phyloP scores from a whole-genome alignment of 2,797 vertebrate species.

The Scarus forsteni region DNA sequence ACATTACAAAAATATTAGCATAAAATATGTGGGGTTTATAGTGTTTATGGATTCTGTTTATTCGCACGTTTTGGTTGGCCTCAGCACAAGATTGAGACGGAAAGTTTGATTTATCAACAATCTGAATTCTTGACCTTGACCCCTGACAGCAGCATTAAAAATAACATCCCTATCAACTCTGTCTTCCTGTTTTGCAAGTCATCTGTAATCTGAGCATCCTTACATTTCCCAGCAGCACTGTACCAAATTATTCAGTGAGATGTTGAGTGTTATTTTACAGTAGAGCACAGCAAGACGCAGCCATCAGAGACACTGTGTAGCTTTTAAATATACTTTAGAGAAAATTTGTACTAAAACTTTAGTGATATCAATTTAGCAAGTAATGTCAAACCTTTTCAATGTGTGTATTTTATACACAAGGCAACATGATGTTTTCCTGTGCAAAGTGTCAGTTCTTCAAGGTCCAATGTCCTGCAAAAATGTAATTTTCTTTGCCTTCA shows the following conservation, averaged over 20 bases:
- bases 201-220: conserved; percentile 24
- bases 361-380: too few relatives aligned
- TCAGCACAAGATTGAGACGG: not conserved
- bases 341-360: too few relatives aligned
- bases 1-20: conserved; percentile 44
- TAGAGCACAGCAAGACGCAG: conserved; percentile 20
- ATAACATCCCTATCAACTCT: conserved; percentile 9
- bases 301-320: not conserved
- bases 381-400: too few relatives aligned
- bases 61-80: not conserved
- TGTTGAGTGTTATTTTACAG: conserved; percentile 36
- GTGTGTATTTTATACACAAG: too few relatives aligned
- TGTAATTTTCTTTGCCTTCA: too few relatives aligned
- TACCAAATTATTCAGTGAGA: conserved; percentile 45
- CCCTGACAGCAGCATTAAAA: conserved; percentile 14
- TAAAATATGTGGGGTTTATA: conserved; percentile 1
- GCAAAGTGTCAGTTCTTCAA: too few relatives aligned
- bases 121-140: conserved; percentile 25
- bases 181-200: conserved; percentile 34
- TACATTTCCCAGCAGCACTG: conserved; percentile 10
- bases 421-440: too few relatives aligned
- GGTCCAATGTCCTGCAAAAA: too few relatives aligned
- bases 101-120: conserved; percentile 16
- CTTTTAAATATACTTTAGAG: not conserved
- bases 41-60: not conserved